Base-by-base conservation (phyloP, 2,797 vertebrate species). In the Mus spretus region DNA sequence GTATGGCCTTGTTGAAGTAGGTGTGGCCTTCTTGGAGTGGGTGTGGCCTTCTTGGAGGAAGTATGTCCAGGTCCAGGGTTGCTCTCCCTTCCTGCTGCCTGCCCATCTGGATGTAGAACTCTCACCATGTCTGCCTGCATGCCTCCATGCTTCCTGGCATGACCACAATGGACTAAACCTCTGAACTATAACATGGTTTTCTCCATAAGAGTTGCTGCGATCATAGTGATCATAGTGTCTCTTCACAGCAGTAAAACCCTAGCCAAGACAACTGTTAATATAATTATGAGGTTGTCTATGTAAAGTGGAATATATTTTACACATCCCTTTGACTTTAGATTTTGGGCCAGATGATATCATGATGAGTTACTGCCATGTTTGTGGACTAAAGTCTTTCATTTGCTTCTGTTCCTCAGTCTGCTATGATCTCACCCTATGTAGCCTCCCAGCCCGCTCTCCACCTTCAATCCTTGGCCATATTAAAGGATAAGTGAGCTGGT, bases 261-360 rank as follows among this genome's bases (percentile, higher is more conserved):
- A 70, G 14, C 65, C 28, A 34, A 67, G 65, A 70, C 67, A 70
- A 83, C 7, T 84, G 20, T 74, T 92, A 59, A 63, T 67, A 47
- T n/a, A 67, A 82, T 2, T 65, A 77, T 90, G 31, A 44, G 19
- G 19, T 78, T 72, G 65, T 79, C 65, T 44, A 28, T 85, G 40
- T 81, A 91, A 93, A 95, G 55, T 80, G 28, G 90, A 89, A 34
- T 91, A 22, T 50, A 6, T 83, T 93, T 89, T 63, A 6, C 37
- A 53, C n/a, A 84, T 87, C 53, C 90, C 59, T 55, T 81, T 14
- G 6, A 24, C 44, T 78, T 92, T 10, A 44, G 57, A 44, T 78
- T 79, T 55, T n/a, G 78, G 26, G 44, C 47, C 61, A 92, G 93
- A 89, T 61, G 24, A 53, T 34, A 15, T 92, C 89, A 95, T 87